Conservation (phyloP, 30 jellyfish, hydroid and myxozoan genomes). For the Catostylus mosaicus region DNA sequence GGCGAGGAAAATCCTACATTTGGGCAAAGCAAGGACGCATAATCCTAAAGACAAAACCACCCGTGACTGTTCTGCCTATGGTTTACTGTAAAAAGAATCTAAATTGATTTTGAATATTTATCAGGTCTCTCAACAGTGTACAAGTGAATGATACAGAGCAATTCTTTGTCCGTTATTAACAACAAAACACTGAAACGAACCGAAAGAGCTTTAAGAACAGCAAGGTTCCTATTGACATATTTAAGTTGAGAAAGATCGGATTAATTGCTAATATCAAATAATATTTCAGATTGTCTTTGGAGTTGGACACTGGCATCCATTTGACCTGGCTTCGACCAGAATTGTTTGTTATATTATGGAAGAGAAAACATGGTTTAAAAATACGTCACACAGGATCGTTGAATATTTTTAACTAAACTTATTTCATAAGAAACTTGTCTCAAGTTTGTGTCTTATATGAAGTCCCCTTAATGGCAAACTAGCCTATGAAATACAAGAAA, state of each 20-base stretch:
- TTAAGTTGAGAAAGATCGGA: not conserved
- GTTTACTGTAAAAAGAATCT: not conserved
- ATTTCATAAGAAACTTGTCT: too few species aligned
- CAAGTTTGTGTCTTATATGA: not conserved
- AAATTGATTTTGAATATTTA: too few species aligned
- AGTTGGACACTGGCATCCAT: not conserved
- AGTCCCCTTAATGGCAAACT: too few species aligned
- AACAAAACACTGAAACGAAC: not conserved
- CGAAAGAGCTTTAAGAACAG: constrained; percentile 1
- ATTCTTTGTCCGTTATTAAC: not conserved
- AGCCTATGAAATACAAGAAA: too few species aligned
- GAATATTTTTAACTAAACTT: not conserved
- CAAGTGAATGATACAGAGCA: not conserved
- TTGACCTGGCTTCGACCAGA: not conserved
- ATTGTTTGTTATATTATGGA: not conserved
- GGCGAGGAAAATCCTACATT: not conserved
- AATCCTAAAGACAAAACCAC: not conserved
- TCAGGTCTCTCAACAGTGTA: too few species aligned
- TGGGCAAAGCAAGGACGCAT: not conserved
- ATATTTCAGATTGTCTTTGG: not conserved
- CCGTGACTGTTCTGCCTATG: not conserved
- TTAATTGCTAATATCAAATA: not conserved
- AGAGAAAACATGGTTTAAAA: not conserved
- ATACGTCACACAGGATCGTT: not conserved
- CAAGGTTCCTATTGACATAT: not conserved